Conservation (phyloP, 35 echinoderm and acorn worm species). For the Amphiura filiformis region DNA sequence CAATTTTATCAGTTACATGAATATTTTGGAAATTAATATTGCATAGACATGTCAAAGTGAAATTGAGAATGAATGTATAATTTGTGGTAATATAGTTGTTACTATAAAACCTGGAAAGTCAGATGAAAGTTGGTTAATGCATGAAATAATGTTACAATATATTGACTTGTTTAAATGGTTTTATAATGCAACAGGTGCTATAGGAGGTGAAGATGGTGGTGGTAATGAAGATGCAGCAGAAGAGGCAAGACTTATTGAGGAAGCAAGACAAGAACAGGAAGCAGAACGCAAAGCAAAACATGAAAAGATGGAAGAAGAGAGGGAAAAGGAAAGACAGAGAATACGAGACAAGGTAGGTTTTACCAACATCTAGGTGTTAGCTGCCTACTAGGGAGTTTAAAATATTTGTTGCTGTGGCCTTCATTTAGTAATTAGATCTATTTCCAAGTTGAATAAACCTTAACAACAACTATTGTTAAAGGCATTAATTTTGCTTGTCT, state of each 20-base stretch:
- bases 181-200: slow-evolving; percentile 31
- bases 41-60: no score
- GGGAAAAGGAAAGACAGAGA: slow-evolving; percentile 59
- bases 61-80: no score
- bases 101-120: no score
- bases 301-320: slow-evolving; percentile 64
- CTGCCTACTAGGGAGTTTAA: neutral
- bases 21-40: no score
- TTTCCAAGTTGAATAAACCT: neutral
- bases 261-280: slow-evolving; percentile 47
- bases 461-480: neutral
- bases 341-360: slow-evolving; percentile 66
- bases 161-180: no score
- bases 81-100: no score
- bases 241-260: slow-evolving; percentile 52
- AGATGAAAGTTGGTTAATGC: no score
- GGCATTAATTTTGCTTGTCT: no score
- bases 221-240: slow-evolving; percentile 44
- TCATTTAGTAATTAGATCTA: neutral
- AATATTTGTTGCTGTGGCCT: no score
- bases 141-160: no score
- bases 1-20: no score
- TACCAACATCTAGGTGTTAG: neutral
- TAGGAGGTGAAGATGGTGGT: slow-evolving; percentile 45
- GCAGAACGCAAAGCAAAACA: slow-evolving; percentile 61